Evolutionary conservation across 2,113 vertebrate genomes (phyloP), one percentile per base, ranked within the genome.

Genomic region (Zosterops borbonicus): DNA sequence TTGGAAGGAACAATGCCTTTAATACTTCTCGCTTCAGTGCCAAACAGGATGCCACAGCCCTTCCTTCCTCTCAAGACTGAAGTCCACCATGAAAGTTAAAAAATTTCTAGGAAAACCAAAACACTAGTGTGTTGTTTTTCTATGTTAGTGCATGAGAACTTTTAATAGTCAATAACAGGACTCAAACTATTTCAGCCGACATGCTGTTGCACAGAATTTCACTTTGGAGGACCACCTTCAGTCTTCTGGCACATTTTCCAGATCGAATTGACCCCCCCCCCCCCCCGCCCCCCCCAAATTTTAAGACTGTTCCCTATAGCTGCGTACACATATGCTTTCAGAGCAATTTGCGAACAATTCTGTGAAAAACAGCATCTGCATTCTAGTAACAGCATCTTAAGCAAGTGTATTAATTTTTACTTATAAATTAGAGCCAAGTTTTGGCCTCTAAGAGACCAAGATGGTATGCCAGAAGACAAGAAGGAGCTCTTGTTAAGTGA

Each of bases 21-120:
- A 83, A 76, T 24, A 44, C 4, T 53, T 35, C 28, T 65, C 77
- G 39, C n/a, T 70, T 42, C 39, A 58, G 27, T 67, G 55, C 31
- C 73, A 83, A 95, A 89, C 25, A 52, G 71, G 76, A 94, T 49
- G 47, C n/a, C 64, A 80, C 60, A 89, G 77, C 73, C 87, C 42
- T 80, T 93, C 83, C 37, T 83, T 93, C 83, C 63, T 89, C 46
- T 82, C 14, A 42, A 78, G 11, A 4, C 24, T 41, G 4, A 78
- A 89, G 22, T 73, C 33, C 41, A 67, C 12, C 28, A 41, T 5
- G 6, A n/a, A 87, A 83, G 28, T 73, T 62, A 62, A 53, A 20
- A 6, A 41, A 33, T 4, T 84, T 70, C 23, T 37, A 80, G 35
- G 33, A 76, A 58, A 85, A 62, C 4, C 74, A 21, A 50, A 76